These are phyloP conservation scores for Psylliodes chrysocephalus DNA, from an alignment of 2,888 invertebrate genomes.

Conservation along the genomic window DNA sequence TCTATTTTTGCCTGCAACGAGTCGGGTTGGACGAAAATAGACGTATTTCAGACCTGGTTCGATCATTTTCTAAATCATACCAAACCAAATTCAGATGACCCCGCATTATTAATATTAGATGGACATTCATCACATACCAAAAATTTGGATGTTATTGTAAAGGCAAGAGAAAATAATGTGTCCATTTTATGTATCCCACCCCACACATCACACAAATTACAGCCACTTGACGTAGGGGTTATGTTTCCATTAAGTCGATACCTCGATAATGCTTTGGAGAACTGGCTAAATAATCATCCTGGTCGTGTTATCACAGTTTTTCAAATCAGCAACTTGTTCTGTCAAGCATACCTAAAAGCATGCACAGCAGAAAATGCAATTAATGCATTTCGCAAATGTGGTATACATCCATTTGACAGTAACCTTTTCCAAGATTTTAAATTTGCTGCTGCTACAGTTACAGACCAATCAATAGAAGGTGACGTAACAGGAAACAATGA, in stretches of 20 bases:
- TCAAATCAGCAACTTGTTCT: conserved; percentile 5
- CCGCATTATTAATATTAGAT: background rate
- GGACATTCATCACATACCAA: conserved; percentile 15
- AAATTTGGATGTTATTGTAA: conserved; percentile 15
- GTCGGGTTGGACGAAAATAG: conserved; percentile 54
- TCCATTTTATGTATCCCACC: conserved; percentile 21
- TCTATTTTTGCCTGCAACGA: conserved; percentile 43
- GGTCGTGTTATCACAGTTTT: conserved; percentile 6
- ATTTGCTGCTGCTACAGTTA: too few relatives aligned
- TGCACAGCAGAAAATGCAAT: background rate
- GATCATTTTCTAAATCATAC: conserved; percentile 56
- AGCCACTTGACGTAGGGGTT: conserved; percentile 5
- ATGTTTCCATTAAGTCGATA: conserved; percentile 10
- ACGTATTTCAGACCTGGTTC: conserved; percentile 53
- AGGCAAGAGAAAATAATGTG: conserved; percentile 10
- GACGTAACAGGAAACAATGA: background rate
- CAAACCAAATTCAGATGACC: background rate
- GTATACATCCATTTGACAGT: too few relatives aligned
- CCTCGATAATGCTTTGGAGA: background rate
- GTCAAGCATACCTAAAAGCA: too few relatives aligned
- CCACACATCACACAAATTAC: conserved; percentile 10
- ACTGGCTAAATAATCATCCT: too few relatives aligned
- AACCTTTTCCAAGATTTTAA: too few relatives aligned
- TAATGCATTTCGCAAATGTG: too few relatives aligned
- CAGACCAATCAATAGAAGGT: background rate